These are phyloP conservation scores for Pyrrhia umbra DNA, from an alignment of 2,888 invertebrate species.

Conservation along the genomic window DNA sequence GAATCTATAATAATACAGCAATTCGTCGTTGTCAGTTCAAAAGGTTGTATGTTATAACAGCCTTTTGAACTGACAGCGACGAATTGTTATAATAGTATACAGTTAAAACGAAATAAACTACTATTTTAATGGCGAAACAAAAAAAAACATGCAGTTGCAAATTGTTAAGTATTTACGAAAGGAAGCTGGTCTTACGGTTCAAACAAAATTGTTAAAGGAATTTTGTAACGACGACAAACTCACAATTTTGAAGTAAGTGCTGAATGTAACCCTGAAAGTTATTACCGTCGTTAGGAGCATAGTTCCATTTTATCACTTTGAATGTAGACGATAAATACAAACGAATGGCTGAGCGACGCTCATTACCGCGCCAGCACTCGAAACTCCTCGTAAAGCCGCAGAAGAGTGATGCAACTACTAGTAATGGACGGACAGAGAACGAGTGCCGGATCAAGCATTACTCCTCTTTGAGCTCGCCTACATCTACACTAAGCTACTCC, in stretches of 20 bases:
- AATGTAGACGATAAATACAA: constrained; percentile 62
- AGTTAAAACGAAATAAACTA: too few species aligned
- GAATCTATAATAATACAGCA: too few species aligned
- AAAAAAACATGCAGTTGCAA: constrained; percentile 8
- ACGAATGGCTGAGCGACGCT: constrained; percentile 63
- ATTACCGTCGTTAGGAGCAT: constrained; percentile 57
- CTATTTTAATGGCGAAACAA: background rate
- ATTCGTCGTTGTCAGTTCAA: too few species aligned
- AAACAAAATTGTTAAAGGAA: constrained; percentile 48
- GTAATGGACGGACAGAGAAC: constrained; percentile 62
- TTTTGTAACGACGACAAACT: constrained; percentile 49
- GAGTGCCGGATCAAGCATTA: constrained; percentile 69
- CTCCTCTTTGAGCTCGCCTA: constrained; percentile 64
- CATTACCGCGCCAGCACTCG: constrained; percentile 65
- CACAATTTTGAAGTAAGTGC: constrained; percentile 53
- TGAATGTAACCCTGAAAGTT: constrained; percentile 53
- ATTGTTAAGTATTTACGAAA: constrained; percentile 15
- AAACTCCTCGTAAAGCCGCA: constrained; percentile 65
- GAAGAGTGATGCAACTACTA: constrained; percentile 63
- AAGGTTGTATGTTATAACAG: too few species aligned
- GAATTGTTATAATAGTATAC: too few species aligned
- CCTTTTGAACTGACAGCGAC: too few species aligned
- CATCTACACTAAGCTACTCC: constrained; percentile 57
- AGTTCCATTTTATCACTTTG: constrained; percentile 61
- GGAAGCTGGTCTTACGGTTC: constrained; percentile 7